Conservation (phyloP, 2,888 invertebrate species). For the Acrocyrtus sp. region DNA sequence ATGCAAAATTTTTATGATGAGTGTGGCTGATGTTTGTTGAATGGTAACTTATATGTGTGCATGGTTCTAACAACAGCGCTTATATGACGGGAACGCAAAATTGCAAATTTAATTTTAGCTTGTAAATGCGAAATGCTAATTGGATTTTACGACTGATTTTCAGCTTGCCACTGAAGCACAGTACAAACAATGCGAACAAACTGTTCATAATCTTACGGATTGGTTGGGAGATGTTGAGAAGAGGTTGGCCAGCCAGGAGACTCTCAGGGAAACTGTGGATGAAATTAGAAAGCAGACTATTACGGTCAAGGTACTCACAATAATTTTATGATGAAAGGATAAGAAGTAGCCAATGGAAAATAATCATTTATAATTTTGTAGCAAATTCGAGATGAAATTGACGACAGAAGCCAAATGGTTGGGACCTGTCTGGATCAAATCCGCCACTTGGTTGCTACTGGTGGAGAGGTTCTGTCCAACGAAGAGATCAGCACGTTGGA, state of each 20-base stretch:
- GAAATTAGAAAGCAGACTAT: conserved; percentile 90
- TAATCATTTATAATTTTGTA: too few species aligned
- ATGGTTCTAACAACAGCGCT: conserved; percentile 29
- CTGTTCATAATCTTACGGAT: conserved; percentile 82
- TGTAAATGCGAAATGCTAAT: not conserved
- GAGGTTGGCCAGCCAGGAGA: conserved; percentile 84
- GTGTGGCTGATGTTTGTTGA: conserved; percentile 24
- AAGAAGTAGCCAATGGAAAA: too few species aligned
- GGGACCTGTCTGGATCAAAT: conserved; percentile 89
- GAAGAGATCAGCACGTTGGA: conserved; percentile 90
- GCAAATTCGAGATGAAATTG: conserved; percentile 90
- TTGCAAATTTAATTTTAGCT: not conserved
- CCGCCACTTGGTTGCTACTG: conserved; percentile 87
- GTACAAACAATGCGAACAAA: conserved; percentile 90
- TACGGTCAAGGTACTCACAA: conserved; percentile 76
- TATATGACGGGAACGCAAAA: conserved; percentile 19
- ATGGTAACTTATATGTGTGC: conserved; percentile 8
- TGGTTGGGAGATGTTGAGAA: conserved; percentile 90
- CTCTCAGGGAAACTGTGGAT: conserved; percentile 86
- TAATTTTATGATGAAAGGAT: conserved; percentile 5
- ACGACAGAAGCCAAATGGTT: conserved; percentile 84
- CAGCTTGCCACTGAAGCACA: conserved; percentile 97
- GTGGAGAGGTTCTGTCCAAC: conserved; percentile 89
- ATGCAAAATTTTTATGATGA: conserved; percentile 36
- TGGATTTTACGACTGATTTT: conserved; percentile 62